Evolutionary conservation across 2,888 invertebrate species (phyloP), one percentile per base, ranked within the genome.

Genomic region (Chymomyza amoena): DNA sequence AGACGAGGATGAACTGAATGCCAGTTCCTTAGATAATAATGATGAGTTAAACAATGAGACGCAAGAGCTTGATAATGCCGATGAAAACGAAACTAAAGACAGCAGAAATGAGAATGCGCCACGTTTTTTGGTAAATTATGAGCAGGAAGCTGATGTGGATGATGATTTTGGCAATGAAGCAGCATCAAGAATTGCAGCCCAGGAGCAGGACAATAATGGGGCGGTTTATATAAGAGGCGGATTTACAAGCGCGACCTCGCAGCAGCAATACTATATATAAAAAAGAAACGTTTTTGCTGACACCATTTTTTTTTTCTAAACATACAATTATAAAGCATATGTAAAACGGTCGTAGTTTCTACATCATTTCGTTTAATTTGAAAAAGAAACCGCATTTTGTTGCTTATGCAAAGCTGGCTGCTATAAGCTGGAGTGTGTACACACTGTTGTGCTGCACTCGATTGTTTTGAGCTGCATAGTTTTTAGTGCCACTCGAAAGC

Each of bases 41-140:
- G 15, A 15, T 51, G 51, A 51, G 54, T 16, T 20, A 9, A 20
- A 54, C 54, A 54, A 54, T 54, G 39, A 45, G 39, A 45, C 32
- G 32, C 39, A 45, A 13, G 7, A 45, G 39, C 39, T 45, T 0
- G 39, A 45, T 45, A 45, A 45, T 6, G 51, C 54, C 2, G 54
- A 54, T 10, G 20, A 20, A 54, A 54, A 20, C 13, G 54, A 16
- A 54, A 18, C 18, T 16, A n/a, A 9, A 54, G 54, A 54, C 54
- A 54, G 18, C 20, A 20, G 54, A 13, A 13, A 16, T n/a, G 54
- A 54, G 3, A 54, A 51, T 18, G 32, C 66, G 45, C 52, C 62
- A 13, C 68, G 57, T 9, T 73, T 72, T 52, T n/a, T 73, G 45
- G 73, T 73, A 15, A 73, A 73, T 68, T 73, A 73, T n/a, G 62